These are phyloP conservation scores for Tiliacea aurago DNA, from an alignment of 2,888 invertebrate genomes.

Conservation along the genomic window DNA sequence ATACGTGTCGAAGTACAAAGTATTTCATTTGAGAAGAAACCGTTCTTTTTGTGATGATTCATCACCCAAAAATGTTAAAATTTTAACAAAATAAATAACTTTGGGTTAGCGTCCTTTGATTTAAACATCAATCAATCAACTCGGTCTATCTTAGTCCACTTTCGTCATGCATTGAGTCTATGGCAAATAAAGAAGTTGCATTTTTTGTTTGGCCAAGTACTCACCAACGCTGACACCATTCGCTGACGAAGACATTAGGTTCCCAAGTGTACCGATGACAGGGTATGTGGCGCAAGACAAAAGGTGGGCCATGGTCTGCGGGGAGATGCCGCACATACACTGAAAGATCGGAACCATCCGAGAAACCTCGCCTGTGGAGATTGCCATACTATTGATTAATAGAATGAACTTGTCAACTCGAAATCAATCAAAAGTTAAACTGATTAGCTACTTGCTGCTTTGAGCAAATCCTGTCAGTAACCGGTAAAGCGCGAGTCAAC, in stretches of 20 bases:
- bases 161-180: not conserved
- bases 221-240: not conserved
- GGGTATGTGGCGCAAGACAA: not conserved
- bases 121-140: not conserved
- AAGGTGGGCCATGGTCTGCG: not conserved
- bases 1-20: slow-evolving; percentile 2
- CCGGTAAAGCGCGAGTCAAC: slow-evolving; percentile 36
- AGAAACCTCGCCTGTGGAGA: not conserved
- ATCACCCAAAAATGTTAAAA: not conserved
- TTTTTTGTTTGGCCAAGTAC: not conserved
- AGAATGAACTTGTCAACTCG: slow-evolving; percentile 7
- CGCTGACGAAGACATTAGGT: no score
- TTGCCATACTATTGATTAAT: not conserved
- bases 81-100: not conserved
- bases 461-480: slow-evolving; percentile 14
- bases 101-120: not conserved
- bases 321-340: not conserved
- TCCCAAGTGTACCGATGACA: not conserved
- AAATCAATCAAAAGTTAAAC: slow-evolving; percentile 16
- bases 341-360: not conserved
- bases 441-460: slow-evolving; percentile 2
- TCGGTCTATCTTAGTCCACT: not conserved
- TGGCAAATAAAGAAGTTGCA: not conserved
- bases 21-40: slow-evolving; percentile 15
- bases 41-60: slow-evolving; percentile 8